Evolutionary conservation across 2,888 invertebrate species (phyloP), one percentile per base, ranked within the genome.

Genomic region (Horisme vitalbata): DNA sequence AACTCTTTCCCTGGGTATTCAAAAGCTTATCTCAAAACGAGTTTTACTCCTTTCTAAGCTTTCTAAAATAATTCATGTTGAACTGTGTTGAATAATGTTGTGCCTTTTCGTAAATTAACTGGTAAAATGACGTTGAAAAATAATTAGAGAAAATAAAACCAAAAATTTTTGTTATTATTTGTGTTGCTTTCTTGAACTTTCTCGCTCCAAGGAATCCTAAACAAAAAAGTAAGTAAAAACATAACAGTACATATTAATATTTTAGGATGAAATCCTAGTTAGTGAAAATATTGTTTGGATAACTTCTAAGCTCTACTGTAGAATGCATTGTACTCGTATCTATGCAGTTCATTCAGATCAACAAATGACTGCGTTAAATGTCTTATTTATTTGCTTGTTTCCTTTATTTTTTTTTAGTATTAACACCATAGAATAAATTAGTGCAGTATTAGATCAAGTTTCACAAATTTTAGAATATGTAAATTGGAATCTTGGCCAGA

Each of bases 31-130:
- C 34, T 20, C 43, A 47, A 18, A 61, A 62, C 58, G 49, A 59
- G 59, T 61, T 61, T 61, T 38, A 46, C 51, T 56, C 45, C 56
- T 56, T 51, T 59, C 50, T 50, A 44, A 60, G 52, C 61, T 68
- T 67, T 68, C 63, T 65, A 59, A 48, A 52, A 48, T 54, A 28
- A 26, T 30, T 43, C 36, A 26, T 45, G 43, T 47, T 44, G 49
- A 44, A 43, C 43, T 46, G 37, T 59, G 45, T 45, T 35, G 36
- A 51, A 43, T 38, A 20, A 30, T 9, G 49, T 37, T 45, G 18
- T 39, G 35, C 15, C 11, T 48, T 37, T 45, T 15, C 35, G 35
- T 35, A 43, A 45, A 41, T 14, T 35, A 41, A 28, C 13, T 13
- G 18, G 31, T 39, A 45, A 33, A 28, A 33, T 32, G 13, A 35